These are phyloP conservation scores for Rallus crepitans DNA, from an alignment of 2,797 vertebrate species.

Conservation along the genomic window DNA sequence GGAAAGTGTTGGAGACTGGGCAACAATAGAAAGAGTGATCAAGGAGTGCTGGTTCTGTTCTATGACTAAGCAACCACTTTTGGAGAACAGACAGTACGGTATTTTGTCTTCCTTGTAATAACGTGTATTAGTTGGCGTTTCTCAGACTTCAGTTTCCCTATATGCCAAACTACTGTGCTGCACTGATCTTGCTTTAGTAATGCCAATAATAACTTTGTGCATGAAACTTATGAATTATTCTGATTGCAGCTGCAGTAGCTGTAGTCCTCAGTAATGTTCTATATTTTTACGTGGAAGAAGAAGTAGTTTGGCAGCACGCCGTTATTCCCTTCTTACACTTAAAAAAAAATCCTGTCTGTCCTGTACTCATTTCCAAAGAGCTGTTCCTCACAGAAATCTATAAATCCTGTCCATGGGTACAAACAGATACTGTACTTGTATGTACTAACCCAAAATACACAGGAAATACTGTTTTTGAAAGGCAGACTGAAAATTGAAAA, in stretches of 20 bases:
- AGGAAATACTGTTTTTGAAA: neutral
- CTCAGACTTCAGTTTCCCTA: neutral
- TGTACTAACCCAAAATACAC: neutral
- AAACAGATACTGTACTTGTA: neutral
- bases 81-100: neutral
- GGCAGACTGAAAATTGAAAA: neutral
- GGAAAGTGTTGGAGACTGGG: neutral
- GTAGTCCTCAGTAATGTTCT: neutral
- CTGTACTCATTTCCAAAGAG: conserved; percentile 3
- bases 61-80: neutral
- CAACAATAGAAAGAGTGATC: neutral
- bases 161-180: neutral
- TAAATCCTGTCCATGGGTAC: neutral
- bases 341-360: neutral
- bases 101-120: neutral
- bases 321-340: neutral
- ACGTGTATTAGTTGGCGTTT: neutral
- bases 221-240: neutral
- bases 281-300: neutral
- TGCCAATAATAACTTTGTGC: neutral
- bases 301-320: neutral
- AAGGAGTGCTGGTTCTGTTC: neutral
- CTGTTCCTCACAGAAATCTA: neutral
- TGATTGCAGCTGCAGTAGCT: neutral
- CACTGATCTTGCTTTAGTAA: neutral